Conservation (phyloP, 2,113 vertebrate genomes). For the Poicephalus meyeri region DNA sequence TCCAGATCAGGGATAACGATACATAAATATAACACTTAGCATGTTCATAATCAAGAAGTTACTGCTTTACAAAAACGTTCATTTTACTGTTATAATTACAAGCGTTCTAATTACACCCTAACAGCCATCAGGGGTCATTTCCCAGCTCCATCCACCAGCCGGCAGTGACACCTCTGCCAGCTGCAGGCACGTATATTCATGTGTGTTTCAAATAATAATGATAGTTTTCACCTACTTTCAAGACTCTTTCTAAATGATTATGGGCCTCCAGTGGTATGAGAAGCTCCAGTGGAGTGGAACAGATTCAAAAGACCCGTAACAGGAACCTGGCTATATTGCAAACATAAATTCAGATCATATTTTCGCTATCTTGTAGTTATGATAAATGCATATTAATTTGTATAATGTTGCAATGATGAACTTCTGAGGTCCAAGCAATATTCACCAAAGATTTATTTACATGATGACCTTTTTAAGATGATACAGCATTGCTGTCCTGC, state of each 20-base stretch:
- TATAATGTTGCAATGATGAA: neutral
- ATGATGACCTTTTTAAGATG: neutral
- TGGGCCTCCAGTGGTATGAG: neutral
- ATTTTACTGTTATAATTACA: slow-evolving; percentile 39
- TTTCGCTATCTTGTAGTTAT: neutral
- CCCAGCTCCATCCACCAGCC: slow-evolving; percentile 3
- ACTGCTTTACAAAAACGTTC: neutral
- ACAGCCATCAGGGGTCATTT: slow-evolving; percentile 12
- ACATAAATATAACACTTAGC: slow-evolving; percentile 25
- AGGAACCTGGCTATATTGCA: neutral
- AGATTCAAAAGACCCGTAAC: neutral
- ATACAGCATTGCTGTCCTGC: neutral
- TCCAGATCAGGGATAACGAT: slow-evolving; percentile 14
- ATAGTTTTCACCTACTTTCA: neutral
- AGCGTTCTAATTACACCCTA: neutral
- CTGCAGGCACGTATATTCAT: neutral
- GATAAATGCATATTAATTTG: neutral
- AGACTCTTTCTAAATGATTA: neutral
- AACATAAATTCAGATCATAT: neutral
- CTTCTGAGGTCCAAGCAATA: neutral
- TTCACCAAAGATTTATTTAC: neutral
- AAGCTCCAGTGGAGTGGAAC: neutral
- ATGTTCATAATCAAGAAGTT: slow-evolving; percentile 35
- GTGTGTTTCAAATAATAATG: neutral
- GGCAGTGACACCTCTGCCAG: neutral